Evolutionary conservation across 2,797 vertebrate species (phyloP).

Genomic region (Rhinoraja longicauda): DNA sequence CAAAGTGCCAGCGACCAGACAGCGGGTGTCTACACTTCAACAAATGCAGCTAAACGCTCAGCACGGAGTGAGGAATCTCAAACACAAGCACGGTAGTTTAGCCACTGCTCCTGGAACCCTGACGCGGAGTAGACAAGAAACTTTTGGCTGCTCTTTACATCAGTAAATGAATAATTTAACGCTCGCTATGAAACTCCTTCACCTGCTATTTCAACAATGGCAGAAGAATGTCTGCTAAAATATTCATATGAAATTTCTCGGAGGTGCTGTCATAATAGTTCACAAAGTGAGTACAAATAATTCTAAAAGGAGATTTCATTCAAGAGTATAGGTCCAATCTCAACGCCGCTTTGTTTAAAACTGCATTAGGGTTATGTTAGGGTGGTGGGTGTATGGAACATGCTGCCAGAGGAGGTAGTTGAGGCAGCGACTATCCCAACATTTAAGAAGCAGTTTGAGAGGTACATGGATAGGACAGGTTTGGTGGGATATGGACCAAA

Average conservation of each 20-base stretch:
- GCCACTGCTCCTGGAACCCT: background rate
- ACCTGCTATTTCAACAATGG: background rate
- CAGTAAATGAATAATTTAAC: conserved; percentile 1
- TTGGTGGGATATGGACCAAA: too few species aligned
- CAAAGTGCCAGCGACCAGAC: background rate
- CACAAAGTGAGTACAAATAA: background rate
- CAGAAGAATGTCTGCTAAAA: background rate
- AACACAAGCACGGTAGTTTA: background rate
- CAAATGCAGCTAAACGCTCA: background rate
- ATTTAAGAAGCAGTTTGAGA: too few species aligned
- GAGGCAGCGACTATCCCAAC: too few species aligned
- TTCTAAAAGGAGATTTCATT: background rate
- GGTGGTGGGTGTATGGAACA: too few species aligned
- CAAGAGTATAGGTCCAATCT: background rate
- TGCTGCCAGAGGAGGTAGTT: too few species aligned
- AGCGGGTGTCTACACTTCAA: background rate
- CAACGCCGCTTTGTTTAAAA: background rate
- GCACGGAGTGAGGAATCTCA: background rate
- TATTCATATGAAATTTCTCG: background rate
- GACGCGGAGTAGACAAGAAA: background rate
- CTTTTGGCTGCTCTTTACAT: too few species aligned
- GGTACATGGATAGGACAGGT: too few species aligned
- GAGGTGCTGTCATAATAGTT: background rate
- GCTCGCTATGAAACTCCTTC: background rate
- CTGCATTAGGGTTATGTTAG: too few species aligned